A percentile compares a stretch with the other conserved stretches of the same genome.
Evolutionary conservation across 2,113 vertebrate species (phyloP).

Genomic region (Platichthys stellatus): DNA sequence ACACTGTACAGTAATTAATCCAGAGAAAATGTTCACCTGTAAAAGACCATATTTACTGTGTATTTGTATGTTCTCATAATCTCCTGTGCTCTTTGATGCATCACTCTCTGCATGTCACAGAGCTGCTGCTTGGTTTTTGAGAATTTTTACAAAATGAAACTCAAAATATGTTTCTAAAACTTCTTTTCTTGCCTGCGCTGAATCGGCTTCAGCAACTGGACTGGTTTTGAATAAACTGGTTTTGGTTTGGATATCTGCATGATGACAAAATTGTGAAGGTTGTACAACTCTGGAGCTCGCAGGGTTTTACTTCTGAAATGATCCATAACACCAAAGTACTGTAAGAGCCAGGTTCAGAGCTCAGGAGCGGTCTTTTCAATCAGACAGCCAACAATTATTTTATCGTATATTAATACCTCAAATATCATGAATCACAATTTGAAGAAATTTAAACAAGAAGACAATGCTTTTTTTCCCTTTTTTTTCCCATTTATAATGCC

Average conservation of each 20-base stretch:
- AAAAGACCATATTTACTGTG: conserved; percentile 37
- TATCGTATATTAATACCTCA: background rate
- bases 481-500: no score
- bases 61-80: background rate
- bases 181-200: conserved; percentile 10
- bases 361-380: background rate
- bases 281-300: background rate
- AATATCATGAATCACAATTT: background rate
- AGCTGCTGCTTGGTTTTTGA: conserved; percentile 8
- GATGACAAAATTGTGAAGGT: background rate
- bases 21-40: conserved; percentile 29
- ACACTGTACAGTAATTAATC: conserved; percentile 13
- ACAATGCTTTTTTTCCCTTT: background rate
- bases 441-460: background rate
- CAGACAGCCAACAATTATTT: background rate
- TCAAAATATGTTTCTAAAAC: background rate
- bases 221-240: background rate
- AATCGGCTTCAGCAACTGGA: conserved; percentile 4
- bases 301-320: conserved; percentile 17
- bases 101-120: conserved; percentile 39
- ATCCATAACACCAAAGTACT: conserved; percentile 1
- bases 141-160: conserved; percentile 8
- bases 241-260: conserved; percentile 6
- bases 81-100: conserved; percentile 32
- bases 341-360: background rate